These are phyloP conservation scores for Eudasyphora cyanicolor DNA, from an alignment of 2,888 invertebrate species.

Conservation along the genomic window DNA sequence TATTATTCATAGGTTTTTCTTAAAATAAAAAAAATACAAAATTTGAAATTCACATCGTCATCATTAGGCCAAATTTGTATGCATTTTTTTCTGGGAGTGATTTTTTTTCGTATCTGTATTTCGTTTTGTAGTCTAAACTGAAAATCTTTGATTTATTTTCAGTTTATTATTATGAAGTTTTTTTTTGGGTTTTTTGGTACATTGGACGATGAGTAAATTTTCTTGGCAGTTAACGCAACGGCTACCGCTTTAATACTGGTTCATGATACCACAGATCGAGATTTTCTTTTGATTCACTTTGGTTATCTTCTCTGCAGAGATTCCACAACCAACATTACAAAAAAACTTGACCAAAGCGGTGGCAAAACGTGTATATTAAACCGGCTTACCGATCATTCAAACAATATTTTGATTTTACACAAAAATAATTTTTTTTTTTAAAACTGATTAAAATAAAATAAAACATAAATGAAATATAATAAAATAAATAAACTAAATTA, in stretches of 20 bases:
- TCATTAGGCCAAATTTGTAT: background rate
- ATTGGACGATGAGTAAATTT: background rate
- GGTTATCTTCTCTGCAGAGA: background rate
- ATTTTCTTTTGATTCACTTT: background rate
- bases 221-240: conserved; percentile 2
- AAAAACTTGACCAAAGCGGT: no score
- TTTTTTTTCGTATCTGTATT: background rate
- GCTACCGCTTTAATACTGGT: background rate
- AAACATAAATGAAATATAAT: no score
- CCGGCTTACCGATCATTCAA: no score
- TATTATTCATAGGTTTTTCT: background rate
- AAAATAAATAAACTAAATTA: no score
- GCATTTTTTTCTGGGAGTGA: background rate
- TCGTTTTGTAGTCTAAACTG: background rate
- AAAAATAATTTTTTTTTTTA: no score
- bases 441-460: no score
- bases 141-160: conserved; percentile 8
- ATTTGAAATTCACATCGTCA: background rate
- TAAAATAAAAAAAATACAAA: no score
- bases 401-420: no score
- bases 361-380: background rate
- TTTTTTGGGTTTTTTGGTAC: background rate
- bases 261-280: background rate
- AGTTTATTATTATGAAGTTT: background rate
- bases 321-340: background rate